Evolutionary conservation across 2,113 vertebrate species (phyloP).

Genomic region (Chaetura pelagica): DNA sequence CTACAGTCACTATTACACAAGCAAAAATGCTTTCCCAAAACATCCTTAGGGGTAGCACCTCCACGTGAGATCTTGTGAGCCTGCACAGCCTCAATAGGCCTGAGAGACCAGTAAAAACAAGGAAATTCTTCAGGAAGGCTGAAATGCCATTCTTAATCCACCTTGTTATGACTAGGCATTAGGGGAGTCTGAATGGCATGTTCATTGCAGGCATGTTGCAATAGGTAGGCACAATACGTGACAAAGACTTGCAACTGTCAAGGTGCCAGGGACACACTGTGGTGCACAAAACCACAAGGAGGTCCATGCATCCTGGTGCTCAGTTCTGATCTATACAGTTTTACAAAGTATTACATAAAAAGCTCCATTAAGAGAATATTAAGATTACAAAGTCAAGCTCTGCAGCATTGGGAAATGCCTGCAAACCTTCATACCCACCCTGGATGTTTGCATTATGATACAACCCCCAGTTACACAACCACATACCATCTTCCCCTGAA

Average conservation of each 20-base stretch:
- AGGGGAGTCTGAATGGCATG: constrained; percentile 41
- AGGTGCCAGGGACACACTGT: constrained; percentile 48
- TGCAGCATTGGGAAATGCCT: background rate
- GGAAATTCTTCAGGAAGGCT: constrained; percentile 65
- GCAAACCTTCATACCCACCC: constrained; percentile 27
- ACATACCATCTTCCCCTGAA: background rate
- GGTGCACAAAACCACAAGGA: constrained; percentile 22
- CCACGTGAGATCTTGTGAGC: background rate
- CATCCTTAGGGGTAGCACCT: background rate
- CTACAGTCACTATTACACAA: background rate
- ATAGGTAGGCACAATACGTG: constrained; percentile 58
- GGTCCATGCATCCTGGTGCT: background rate
- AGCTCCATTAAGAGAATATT: background rate
- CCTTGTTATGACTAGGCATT: constrained; percentile 67
- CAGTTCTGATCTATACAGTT: background rate
- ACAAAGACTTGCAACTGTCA: constrained; percentile 39
- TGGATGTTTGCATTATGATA: background rate
- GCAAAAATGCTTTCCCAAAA: background rate
- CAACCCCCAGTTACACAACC: constrained; percentile 32
- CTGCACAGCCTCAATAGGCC: background rate
- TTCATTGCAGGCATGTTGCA: constrained; percentile 56
- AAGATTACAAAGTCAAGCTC: background rate
- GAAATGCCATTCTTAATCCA: constrained; percentile 71
- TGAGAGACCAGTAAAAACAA: constrained; percentile 46
- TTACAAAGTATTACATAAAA: constrained; percentile 10